Evolutionary conservation across 2,113 vertebrate genomes (phyloP).

Genomic region (Paramormyrops kingsleyae): DNA sequence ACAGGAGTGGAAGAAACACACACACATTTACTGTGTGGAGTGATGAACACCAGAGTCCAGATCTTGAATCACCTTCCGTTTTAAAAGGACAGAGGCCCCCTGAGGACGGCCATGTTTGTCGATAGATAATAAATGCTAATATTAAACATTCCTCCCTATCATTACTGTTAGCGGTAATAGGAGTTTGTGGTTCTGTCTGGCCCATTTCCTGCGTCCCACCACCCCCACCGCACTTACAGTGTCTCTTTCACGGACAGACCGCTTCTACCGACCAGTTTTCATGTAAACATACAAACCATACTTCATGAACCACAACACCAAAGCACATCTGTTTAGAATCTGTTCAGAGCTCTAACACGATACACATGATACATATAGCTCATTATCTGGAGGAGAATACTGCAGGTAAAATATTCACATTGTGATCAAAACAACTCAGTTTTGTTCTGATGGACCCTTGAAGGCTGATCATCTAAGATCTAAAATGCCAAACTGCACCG

Average conservation of each 20-base stretch:
- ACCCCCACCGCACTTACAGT: neutral
- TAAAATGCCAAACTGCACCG: constrained; percentile 2
- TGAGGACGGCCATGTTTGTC: neutral
- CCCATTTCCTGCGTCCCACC: neutral
- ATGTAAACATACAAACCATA: neutral
- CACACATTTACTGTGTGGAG: neutral
- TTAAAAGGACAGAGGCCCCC: neutral
- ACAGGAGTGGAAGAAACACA: neutral
- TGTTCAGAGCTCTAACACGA: neutral
- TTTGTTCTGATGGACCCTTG: constrained; percentile 14
- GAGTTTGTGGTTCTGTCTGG: neutral
- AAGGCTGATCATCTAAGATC: constrained; percentile 39
- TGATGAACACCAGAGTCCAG: neutral
- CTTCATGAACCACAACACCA: neutral
- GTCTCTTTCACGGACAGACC: neutral
- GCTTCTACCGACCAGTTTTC: neutral
- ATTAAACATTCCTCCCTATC: neutral
- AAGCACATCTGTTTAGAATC: neutral
- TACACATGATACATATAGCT: neutral
- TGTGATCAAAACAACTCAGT: constrained; percentile 15
- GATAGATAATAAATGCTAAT: neutral
- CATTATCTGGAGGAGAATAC: neutral
- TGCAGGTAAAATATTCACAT: neutral
- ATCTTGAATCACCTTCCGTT: neutral
- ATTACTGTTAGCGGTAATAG: neutral